phyloP scores from a whole-genome alignment of 1,140 invertebrate species.

The Acromyrmex heyeri region DNA sequence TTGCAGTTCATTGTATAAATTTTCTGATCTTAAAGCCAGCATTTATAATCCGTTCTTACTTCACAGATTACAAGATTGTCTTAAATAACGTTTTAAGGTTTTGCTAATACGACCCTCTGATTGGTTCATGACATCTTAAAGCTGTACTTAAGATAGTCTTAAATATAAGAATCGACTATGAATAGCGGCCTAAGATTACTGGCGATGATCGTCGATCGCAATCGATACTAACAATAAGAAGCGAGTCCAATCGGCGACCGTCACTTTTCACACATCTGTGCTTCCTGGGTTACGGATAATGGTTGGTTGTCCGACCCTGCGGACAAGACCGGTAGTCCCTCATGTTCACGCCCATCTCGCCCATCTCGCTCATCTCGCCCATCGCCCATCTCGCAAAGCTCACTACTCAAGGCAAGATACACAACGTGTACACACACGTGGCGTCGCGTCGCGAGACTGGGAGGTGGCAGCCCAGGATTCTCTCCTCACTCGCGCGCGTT shows the following conservation, averaged over 20 bases:
- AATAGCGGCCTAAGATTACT: neutral
- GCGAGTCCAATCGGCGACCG: constrained; percentile 19
- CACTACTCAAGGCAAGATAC: constrained; percentile 43
- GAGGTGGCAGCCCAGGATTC: constrained; percentile 61
- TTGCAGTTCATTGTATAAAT: constrained; percentile 6
- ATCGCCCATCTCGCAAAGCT: constrained; percentile 34
- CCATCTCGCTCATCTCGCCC: constrained; percentile 17
- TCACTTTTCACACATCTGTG: constrained; percentile 68
- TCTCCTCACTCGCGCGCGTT: constrained; percentile 58
- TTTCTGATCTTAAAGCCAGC: neutral
- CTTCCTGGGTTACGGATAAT: constrained; percentile 65
- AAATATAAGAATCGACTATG: too few species aligned
- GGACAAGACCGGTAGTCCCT: constrained; percentile 73
- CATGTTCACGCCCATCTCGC: constrained; percentile 68
- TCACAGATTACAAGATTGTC: too few species aligned
- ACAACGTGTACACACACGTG: constrained; percentile 54
- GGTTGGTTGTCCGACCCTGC: constrained; percentile 70
- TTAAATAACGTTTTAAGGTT: too few species aligned
- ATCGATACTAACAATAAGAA: constrained; percentile 20
- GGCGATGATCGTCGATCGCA: neutral
- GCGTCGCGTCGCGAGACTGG: constrained; percentile 53
- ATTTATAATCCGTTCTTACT: too few species aligned
- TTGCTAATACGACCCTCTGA: too few species aligned
- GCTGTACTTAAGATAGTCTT: too few species aligned
- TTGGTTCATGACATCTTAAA: too few species aligned